phyloP scores from a whole-genome alignment of 1,140 invertebrate species.

The Aphelenchoides besseyi region DNA sequence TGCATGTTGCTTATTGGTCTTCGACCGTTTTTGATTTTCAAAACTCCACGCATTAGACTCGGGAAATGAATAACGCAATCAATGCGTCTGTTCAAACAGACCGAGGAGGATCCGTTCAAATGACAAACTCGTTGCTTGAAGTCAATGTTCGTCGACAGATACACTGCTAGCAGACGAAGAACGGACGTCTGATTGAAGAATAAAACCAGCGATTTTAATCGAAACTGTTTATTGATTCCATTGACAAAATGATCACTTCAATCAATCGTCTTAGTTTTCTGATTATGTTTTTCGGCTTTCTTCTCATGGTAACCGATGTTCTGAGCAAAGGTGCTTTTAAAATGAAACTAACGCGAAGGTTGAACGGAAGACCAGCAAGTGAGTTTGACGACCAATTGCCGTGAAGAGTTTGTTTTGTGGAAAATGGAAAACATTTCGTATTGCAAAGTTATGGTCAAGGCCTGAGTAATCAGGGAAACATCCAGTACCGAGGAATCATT shows the following conservation, averaged over 20 bases:
- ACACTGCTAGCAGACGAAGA: neutral
- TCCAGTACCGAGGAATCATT: conserved; percentile 9
- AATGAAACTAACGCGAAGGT: neutral
- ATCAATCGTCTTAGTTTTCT: neutral
- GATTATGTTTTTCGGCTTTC: neutral
- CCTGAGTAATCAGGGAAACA: conserved; percentile 5
- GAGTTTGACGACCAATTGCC: too few relatives aligned
- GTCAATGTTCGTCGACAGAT: too few relatives aligned
- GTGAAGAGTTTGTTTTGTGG: neutral
- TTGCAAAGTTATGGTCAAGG: conserved; percentile 5
- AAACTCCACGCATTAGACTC: too few relatives aligned
- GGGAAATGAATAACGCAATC: too few relatives aligned
- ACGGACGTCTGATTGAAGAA: too few relatives aligned
- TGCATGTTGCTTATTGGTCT: too few relatives aligned
- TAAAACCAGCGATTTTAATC: too few relatives aligned
- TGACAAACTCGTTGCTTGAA: too few relatives aligned
- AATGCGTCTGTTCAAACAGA: too few relatives aligned
- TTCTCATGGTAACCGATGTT: neutral
- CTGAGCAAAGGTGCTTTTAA: neutral
- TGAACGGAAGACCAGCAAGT: neutral
- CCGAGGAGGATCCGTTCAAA: too few relatives aligned
- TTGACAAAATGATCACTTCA: neutral
- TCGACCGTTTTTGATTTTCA: too few relatives aligned
- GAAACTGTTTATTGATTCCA: neutral
- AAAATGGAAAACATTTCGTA: conserved; percentile 11